These are phyloP conservation scores for Cartodere bifasciata DNA, from an alignment of 2,888 invertebrate species.

Conservation along the genomic window DNA sequence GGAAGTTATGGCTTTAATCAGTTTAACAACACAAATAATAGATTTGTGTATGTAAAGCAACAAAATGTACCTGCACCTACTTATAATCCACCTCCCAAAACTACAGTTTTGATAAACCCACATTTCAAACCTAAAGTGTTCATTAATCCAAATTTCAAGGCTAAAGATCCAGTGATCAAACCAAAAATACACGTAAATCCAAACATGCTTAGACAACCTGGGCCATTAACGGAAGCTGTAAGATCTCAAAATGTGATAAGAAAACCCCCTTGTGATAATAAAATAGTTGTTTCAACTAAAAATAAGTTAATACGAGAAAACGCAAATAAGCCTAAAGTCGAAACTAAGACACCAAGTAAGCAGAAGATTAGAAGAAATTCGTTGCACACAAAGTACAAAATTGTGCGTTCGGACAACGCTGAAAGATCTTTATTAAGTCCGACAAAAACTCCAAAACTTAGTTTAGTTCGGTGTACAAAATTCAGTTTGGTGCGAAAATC, in stretches of 20 bases:
- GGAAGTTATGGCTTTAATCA: too few relatives aligned
- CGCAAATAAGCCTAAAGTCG: slow-evolving; percentile 12
- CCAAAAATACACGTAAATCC: slow-evolving; percentile 18
- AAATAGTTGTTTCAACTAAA: neutral
- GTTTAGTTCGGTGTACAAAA: too few relatives aligned
- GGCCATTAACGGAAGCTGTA: neutral
- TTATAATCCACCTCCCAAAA: slow-evolving; percentile 7
- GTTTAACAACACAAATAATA: too few relatives aligned
- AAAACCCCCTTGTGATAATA: neutral
- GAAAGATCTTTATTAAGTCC: slow-evolving; percentile 6
- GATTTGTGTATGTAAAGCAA: too few relatives aligned
- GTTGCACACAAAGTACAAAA: slow-evolving; percentile 25
- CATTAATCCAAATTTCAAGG: slow-evolving; percentile 31
- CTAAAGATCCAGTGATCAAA: slow-evolving; percentile 10
- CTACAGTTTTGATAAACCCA: slow-evolving; percentile 30
- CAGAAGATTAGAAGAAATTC: slow-evolving; percentile 20
- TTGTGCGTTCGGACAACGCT: slow-evolving; percentile 15
- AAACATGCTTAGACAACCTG: slow-evolving; percentile 13
- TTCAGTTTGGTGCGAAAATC: neutral
- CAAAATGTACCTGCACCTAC: too few relatives aligned
- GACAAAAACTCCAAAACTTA: too few relatives aligned
- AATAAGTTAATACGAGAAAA: slow-evolving; percentile 16
- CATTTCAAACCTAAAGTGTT: slow-evolving; percentile 30
- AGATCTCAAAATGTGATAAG: neutral
- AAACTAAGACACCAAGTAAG: slow-evolving; percentile 6